Conservation (phyloP, 2,888 invertebrate species). For the Spilarctia lutea region DNA sequence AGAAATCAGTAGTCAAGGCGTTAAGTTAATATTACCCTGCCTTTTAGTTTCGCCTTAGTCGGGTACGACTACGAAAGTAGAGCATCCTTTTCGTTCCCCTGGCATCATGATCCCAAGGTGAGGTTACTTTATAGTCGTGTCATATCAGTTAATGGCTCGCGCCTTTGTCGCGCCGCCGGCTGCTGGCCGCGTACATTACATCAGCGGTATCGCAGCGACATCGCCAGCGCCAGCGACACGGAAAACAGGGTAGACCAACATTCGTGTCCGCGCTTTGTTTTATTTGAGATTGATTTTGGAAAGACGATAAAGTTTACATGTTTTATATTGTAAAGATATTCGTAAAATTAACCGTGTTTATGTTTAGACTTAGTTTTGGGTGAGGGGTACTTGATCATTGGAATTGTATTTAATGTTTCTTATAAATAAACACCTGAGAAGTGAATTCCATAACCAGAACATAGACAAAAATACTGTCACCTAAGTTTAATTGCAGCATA, state of each 20-base stretch:
- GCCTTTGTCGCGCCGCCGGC: conserved; percentile 75
- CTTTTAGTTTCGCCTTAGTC: too few relatives aligned
- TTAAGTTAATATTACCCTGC: too few relatives aligned
- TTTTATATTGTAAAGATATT: conserved; percentile 1
- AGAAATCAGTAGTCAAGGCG: too few relatives aligned
- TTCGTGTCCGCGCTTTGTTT: conserved; percentile 34
- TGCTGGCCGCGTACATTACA: conserved; percentile 60
- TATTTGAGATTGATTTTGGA: conserved; percentile 24
- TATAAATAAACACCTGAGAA: neutral
- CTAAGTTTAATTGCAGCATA: neutral
- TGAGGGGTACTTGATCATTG: neutral
- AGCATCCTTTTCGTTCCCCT: conserved; percentile 54
- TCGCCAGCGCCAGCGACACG: conserved; percentile 58
- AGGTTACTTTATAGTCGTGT: conserved; percentile 84
- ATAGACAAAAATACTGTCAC: neutral
- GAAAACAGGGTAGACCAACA: conserved; percentile 51
- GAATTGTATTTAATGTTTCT: neutral
- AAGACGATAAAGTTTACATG: conserved; percentile 12
- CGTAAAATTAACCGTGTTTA: neutral
- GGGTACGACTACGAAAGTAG: conserved; percentile 56
- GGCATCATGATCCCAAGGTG: conserved; percentile 72
- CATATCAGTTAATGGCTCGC: conserved; percentile 80
- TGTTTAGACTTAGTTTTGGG: neutral
- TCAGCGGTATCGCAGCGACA: conserved; percentile 65
- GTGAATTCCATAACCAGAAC: neutral